Percentiles rank a stretch among this genome's conserved stretches.
These are phyloP conservation scores for Acyrthosiphon pisum DNA, from an alignment of 1,140 invertebrate genomes.

Conservation along the genomic window DNA sequence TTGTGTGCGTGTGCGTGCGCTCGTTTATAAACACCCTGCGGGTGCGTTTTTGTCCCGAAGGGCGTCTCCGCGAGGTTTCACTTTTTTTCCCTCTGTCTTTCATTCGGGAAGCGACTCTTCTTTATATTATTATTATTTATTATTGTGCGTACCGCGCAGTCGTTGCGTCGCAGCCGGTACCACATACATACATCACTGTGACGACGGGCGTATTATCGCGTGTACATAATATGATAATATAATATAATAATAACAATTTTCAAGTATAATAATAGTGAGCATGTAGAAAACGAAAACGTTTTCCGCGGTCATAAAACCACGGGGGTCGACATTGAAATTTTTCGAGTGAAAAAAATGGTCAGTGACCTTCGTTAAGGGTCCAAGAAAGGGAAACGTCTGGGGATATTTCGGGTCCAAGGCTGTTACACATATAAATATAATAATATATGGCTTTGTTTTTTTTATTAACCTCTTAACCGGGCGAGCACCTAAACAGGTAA, in stretches of 20 bases:
- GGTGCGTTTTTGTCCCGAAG: neutral
- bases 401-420: slow-evolving; percentile 51
- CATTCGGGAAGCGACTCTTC: neutral
- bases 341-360: slow-evolving; percentile 52
- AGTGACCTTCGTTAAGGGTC: slow-evolving; percentile 53
- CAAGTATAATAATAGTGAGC: neutral
- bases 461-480: slow-evolving; percentile 54
- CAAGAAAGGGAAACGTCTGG: slow-evolving; percentile 53
- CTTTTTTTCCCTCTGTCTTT: slow-evolving; percentile 21
- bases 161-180: neutral
- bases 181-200: neutral
- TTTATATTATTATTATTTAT: neutral
- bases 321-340: slow-evolving; percentile 55
- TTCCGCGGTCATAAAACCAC: slow-evolving; percentile 50
- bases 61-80: slow-evolving; percentile 8
- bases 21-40: neutral
- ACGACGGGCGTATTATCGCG: neutral
- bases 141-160: neutral
- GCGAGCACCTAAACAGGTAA: slow-evolving; percentile 53
- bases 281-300: slow-evolving; percentile 6
- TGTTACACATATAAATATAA: slow-evolving; percentile 42
- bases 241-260: neutral
- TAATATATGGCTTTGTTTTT: slow-evolving; percentile 45
- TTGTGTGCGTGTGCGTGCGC: neutral
- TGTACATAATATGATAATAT: neutral